Conservation (phyloP, 2,113 vertebrate genomes). For the Equus quagga region DNA sequence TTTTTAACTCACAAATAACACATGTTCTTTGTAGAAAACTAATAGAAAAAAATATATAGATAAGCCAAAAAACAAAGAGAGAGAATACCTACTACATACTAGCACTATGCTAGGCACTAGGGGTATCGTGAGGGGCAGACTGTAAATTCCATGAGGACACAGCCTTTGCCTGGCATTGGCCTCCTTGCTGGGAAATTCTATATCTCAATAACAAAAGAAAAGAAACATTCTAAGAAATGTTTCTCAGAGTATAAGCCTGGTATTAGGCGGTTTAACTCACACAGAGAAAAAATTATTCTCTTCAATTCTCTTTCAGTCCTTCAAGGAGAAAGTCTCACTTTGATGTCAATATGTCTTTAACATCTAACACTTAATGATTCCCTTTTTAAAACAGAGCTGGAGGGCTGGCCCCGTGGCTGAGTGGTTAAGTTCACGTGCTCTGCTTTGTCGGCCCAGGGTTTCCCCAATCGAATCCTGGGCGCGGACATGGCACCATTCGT, state of each 20-base stretch:
- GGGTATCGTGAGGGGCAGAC: not conserved
- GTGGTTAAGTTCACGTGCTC: too few species aligned
- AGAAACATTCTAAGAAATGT: not conserved
- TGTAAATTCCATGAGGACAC: not conserved
- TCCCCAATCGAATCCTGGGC: too few species aligned
- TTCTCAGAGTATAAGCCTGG: not conserved
- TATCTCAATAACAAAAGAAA: not conserved
- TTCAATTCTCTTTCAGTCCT: not conserved
- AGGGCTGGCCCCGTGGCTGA: too few species aligned
- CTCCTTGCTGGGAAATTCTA: not conserved
- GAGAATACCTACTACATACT: not conserved
- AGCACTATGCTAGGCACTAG: not conserved
- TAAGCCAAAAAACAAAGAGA: not conserved
- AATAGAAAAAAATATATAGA: not conserved
- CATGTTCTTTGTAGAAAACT: not conserved
- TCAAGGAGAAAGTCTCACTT: not conserved
- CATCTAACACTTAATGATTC: not conserved
- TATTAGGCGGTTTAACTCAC: conserved; percentile 1
- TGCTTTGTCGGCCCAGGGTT: too few species aligned
- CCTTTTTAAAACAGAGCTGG: not conserved
- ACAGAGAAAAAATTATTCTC: not conserved
- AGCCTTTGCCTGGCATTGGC: not conserved
- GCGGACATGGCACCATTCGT: too few species aligned
- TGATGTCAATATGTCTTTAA: not conserved
- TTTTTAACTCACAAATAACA: conserved; percentile 33